Evolutionary conservation across 2,888 invertebrate species (phyloP).

Genomic region (Andricus curvator): DNA sequence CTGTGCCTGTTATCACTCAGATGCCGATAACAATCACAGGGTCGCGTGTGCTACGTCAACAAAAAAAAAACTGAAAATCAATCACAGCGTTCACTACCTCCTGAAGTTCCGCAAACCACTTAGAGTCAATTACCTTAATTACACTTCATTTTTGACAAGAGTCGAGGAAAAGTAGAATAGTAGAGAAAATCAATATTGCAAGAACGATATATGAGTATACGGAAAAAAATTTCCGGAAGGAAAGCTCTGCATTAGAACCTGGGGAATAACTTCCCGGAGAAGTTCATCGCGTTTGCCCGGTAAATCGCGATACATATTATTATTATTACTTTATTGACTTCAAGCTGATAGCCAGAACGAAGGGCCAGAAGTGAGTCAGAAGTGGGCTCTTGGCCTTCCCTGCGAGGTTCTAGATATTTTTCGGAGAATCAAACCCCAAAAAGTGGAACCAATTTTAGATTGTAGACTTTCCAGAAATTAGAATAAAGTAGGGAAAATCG

Average conservation of each 20-base stretch:
- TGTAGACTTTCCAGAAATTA: constrained; percentile 39
- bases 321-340: neutral
- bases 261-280: neutral
- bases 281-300: neutral
- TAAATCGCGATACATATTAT: neutral
- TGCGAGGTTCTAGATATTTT: neutral
- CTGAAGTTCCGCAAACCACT: neutral
- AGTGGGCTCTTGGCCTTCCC: neutral
- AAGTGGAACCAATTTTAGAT: neutral
- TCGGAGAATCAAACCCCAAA: neutral
- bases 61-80: neutral
- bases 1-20: no score
- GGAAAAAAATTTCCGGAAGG: neutral
- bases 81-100: neutral
- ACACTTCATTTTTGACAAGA: neutral
- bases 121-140: constrained; percentile 7
- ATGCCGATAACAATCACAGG: no score
- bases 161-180: constrained; percentile 10
- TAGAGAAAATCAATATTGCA: constrained; percentile 55
- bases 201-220: constrained; percentile 45
- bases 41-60: neutral
- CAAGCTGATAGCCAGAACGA: neutral
- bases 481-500: constrained; percentile 2
- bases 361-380: neutral
- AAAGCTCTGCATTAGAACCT: constrained; percentile 12